These are phyloP conservation scores for Oncorhynchus clarkii DNA, from an alignment of 2,113 vertebrate species.

Conservation along the genomic window DNA sequence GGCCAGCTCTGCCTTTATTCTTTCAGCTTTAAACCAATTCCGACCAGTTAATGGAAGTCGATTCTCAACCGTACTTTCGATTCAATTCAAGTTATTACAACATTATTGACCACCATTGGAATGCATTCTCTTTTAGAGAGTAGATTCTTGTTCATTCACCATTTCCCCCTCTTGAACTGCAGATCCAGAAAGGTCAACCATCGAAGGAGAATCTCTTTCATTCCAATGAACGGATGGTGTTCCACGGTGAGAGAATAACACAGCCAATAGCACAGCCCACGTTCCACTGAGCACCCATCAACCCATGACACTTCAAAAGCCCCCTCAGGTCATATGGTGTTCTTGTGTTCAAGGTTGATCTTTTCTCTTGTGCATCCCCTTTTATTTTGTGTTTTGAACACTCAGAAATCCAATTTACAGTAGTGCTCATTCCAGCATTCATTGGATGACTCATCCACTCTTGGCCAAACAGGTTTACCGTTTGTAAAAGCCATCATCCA, in stretches of 20 bases:
- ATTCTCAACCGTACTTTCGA: neutral
- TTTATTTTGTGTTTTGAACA: neutral
- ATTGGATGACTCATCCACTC: too few relatives aligned
- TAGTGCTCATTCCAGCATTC: too few relatives aligned
- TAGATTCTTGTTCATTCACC: neutral
- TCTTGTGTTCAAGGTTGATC: neutral
- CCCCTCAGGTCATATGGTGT: neutral
- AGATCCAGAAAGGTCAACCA: conserved; percentile 98
- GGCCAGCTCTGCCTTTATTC: conserved; percentile 22
- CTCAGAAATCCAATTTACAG: too few relatives aligned
- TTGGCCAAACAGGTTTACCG: conserved; percentile 76
- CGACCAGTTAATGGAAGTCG: neutral
- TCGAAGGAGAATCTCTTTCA: conserved; percentile 96
- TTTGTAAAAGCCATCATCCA: conserved; percentile 99
- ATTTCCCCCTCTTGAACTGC: conserved; percentile 23
- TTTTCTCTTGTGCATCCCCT: neutral
- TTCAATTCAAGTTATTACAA: neutral
- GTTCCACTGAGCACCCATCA: too few relatives aligned
- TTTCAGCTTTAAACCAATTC: neutral
- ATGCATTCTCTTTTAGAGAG: too few relatives aligned
- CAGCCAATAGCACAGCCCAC: too few relatives aligned
- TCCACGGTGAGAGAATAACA: conserved; percentile 80
- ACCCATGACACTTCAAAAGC: neutral
- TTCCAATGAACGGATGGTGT: conserved; percentile 96
- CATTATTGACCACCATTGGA: too few relatives aligned